These are phyloP conservation scores for Lampropteryx suffumata DNA, from an alignment of 2,888 invertebrate species.

Conservation along the genomic window DNA sequence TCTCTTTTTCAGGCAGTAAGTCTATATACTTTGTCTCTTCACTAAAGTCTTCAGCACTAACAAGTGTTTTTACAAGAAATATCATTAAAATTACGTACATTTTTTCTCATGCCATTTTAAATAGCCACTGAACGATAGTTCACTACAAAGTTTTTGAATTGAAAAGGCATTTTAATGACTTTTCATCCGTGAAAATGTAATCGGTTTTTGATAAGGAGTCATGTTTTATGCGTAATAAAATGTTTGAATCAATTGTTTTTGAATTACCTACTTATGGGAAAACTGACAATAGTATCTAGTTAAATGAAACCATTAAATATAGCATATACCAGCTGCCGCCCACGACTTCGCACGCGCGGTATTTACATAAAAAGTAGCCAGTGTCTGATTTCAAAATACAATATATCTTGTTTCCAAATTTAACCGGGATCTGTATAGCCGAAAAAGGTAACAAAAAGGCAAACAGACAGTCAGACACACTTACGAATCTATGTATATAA, in stretches of 20 bases:
- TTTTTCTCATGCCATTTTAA: slow-evolving; percentile 39
- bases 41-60: slow-evolving; percentile 37
- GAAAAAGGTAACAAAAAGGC: too few relatives aligned
- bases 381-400: too few relatives aligned
- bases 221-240: slow-evolving; percentile 19
- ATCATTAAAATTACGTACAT: slow-evolving; percentile 45
- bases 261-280: background rate
- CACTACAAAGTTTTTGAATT: slow-evolving; percentile 4
- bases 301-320: background rate
- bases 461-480: too few relatives aligned
- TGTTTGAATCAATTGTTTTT: slow-evolving; percentile 3
- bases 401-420: too few relatives aligned
- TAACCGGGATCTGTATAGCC: too few relatives aligned
- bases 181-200: slow-evolving; percentile 35
- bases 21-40: slow-evolving; percentile 61
- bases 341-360: too few relatives aligned
- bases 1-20: slow-evolving; percentile 60
- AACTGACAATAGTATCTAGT: background rate
- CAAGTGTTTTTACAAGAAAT: slow-evolving; percentile 27
- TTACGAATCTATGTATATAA: too few relatives aligned
- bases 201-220: slow-evolving; percentile 39
- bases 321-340: too few relatives aligned
- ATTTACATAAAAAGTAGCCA: too few relatives aligned
- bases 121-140: slow-evolving; percentile 15
- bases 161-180: slow-evolving; percentile 9